Base-by-base conservation (phyloP, 2,797 vertebrate species). In the Microcaecilia unicolor region DNA sequence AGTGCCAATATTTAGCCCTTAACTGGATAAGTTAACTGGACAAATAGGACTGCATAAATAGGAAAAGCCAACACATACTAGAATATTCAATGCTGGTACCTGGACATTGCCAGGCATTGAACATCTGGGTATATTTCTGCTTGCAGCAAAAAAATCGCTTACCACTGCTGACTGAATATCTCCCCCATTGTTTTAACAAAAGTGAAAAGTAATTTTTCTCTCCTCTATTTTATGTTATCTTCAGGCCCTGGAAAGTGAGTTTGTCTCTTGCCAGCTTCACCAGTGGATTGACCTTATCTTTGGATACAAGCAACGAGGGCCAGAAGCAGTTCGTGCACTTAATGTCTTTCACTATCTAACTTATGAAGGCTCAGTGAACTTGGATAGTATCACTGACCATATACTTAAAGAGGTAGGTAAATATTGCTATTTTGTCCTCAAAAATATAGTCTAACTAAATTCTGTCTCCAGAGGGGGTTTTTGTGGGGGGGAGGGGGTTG, bases 211-310 rank as follows among this genome's bases (percentile, higher is more conserved):
- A 10, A 5, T 12, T 38, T 37, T 41, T 51, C 4, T 22, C 30
- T 37, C 22, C 58, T 59, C 22, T 40, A n/a, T n/a, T n/a, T n/a
- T n/a, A n/a, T n/a, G n/a, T 67, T 61, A 70, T 48, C 79, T 78
- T 48, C 83, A 98, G 96, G 94, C 93, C 52, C 74, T 98, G 76
- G 94, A 99, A 80, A 99, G 96, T 8, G 94, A 98, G 67, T 98
- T 98, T 85, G 95, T 98, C 61, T 99, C 95, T 48, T 97, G 96
- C 84, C 96, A 99, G 11, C 91, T 98, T 61, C 96, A 98, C 79
- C 96, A 98, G 68, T 99, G 96, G 96, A 93, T 99, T 64, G 96
- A 99, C 80, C 93, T 99, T 69, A 90, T 98, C 82, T 98, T 98
- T 70, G 93, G 95, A 76, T 99, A 99, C 77, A 98, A 98, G 71